A percentile compares a stretch with the other conserved stretches of the same genome.
Evolutionary conservation across 2,113 vertebrate species (phyloP).

Genomic region (Mesocricetus auratus): DNA sequence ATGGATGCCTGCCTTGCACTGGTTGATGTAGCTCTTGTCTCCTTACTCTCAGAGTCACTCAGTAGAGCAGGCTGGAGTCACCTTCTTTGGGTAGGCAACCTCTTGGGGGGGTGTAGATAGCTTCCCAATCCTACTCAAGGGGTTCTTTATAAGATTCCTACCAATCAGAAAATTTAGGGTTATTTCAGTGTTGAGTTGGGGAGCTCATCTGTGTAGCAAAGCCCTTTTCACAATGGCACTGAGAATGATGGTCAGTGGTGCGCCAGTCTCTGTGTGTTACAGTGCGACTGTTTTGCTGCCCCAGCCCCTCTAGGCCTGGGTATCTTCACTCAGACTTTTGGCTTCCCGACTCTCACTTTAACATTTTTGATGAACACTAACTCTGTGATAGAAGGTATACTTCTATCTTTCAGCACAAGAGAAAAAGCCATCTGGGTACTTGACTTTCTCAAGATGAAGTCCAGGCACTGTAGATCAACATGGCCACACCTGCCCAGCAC

Average conservation of each 20-base stretch:
- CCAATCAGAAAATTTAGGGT: not conserved
- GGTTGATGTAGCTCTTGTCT: not conserved
- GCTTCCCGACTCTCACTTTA: not conserved
- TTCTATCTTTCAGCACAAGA: not conserved
- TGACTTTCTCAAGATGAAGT: not conserved
- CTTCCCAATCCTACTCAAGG: not conserved
- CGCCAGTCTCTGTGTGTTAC: not conserved
- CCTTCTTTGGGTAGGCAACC: not conserved
- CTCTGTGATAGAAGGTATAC: not conserved
- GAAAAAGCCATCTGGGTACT: not conserved
- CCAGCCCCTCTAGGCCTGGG: not conserved
- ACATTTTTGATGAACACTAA: not conserved
- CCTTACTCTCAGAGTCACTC: not conserved
- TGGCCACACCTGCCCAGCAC: not conserved
- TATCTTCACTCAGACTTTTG: not conserved
- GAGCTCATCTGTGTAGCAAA: not conserved
- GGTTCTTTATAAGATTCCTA: not conserved
- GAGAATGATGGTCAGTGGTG: not conserved
- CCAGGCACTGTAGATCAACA: fast-evolving
- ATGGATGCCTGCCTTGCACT: not conserved
- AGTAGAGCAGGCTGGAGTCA: not conserved
- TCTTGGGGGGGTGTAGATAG: not conserved
- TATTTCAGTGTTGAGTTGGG: not conserved
- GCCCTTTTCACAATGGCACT: not conserved
- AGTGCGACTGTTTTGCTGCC: not conserved